These are phyloP conservation scores for Siphonodentalium dalli DNA, from an alignment of 2,888 invertebrate genomes.

Conservation along the genomic window DNA sequence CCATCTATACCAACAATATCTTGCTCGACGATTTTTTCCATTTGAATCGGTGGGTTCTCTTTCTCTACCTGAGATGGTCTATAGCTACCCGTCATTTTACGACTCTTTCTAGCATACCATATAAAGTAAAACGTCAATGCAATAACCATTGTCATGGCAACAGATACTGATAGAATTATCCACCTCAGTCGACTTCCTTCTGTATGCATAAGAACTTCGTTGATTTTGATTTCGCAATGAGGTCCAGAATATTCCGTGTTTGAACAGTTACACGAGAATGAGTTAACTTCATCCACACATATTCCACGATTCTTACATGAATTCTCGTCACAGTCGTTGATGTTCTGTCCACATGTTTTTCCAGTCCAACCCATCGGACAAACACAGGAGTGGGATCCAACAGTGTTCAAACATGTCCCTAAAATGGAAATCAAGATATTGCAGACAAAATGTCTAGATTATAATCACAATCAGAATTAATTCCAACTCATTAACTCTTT, in stretches of 20 bases:
- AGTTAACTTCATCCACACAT: conserved; percentile 35
- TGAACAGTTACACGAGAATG: conserved; percentile 40
- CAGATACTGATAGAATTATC: conserved; percentile 34
- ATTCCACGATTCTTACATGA: conserved; percentile 47
- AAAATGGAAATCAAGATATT: conserved; percentile 1
- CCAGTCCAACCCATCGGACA: conserved; percentile 52
- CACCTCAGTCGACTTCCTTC: background rate
- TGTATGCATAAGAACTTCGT: conserved; percentile 31
- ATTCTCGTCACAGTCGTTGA: conserved; percentile 37
- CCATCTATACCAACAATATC: no score
- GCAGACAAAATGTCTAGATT: no score
- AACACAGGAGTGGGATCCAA: conserved; percentile 40
- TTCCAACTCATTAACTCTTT: no score
- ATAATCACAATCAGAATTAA: background rate
- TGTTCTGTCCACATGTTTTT: conserved; percentile 40
- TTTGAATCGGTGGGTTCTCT: no score
- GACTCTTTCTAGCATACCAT: conserved; percentile 37
- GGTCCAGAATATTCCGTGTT: conserved; percentile 42
- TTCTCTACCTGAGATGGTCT: conserved; percentile 46
- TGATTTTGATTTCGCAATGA: conserved; percentile 32
- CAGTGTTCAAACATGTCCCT: conserved; percentile 41
- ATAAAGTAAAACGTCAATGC: conserved; percentile 28
- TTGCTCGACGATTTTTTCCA: no score
- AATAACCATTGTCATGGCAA: conserved; percentile 32
- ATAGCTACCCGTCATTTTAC: conserved; percentile 45